A percentile compares a stretch with the other conserved stretches of the same genome.
Evolutionary conservation across 2,888 invertebrate genomes (phyloP).

Genomic region (Tenthredo livida): DNA sequence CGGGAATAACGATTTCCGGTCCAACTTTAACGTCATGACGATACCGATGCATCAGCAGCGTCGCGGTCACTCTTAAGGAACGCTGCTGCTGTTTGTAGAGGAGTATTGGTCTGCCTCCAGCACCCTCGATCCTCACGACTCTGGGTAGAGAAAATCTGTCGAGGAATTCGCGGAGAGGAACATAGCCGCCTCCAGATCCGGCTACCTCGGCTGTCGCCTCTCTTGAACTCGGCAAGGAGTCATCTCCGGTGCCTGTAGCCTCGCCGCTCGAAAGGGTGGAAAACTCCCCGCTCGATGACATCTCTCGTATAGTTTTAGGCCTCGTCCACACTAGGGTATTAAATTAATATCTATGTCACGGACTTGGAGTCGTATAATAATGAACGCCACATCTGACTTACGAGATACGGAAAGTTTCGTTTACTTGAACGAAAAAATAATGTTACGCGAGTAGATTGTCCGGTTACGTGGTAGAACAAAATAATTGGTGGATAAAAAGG

Average conservation of each 20-base stretch:
- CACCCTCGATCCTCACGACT: constrained; percentile 75
- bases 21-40: constrained; percentile 79
- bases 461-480: not conserved
- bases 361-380: not conserved
- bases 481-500: constrained; percentile 16
- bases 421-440: not conserved
- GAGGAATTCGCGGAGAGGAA: constrained; percentile 75
- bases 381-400: not conserved
- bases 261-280: constrained; percentile 76
- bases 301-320: constrained; percentile 54
- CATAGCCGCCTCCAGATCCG: constrained; percentile 71
- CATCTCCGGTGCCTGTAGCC: constrained; percentile 73
- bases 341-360: constrained; percentile 17
- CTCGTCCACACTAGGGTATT: constrained; percentile 26
- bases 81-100: constrained; percentile 76
- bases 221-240: constrained; percentile 74
- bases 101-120: constrained; percentile 77
- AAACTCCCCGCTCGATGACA: constrained; percentile 76
- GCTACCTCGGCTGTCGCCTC: constrained; percentile 74
- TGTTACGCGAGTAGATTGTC: constrained; percentile 1
- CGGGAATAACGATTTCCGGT: constrained; percentile 79
- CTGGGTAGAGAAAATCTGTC: constrained; percentile 77
- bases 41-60: constrained; percentile 78
- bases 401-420: not conserved
- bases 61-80: constrained; percentile 75